Evolutionary conservation across 2,797 vertebrate genomes (phyloP), one percentile per base, ranked within the genome.

Genomic region (Thripadectes ignobilis): DNA sequence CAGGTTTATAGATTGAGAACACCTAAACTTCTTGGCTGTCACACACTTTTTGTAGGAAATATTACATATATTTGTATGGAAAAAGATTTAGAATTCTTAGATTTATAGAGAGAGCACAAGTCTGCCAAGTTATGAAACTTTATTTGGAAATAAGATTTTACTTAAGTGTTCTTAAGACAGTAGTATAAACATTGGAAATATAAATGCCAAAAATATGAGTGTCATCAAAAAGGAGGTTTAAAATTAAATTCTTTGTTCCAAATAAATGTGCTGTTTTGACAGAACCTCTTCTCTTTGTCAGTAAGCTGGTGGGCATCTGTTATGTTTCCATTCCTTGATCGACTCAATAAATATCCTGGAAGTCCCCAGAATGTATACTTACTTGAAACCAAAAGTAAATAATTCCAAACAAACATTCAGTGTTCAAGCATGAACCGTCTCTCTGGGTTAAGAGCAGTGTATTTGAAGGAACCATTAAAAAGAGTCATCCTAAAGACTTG

Each of bases 131-230:
- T 97, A 71, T 86, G 80, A 95, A 97, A 91, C 74, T 97, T 92
- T 95, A 95, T 96, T 97, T 97, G 85, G 93, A 98, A 97, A 97
- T 86, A 95, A 89, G 91, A 49, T 96, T 84, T 82, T 91, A 73
- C 83, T 93, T 92, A 97, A 95, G 21, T 79, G 68, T 85, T 92
- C 77, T 95, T 89, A 88, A 82, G 57, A 82, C 78, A 51, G 38
- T 92, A 54, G 51, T 92, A 49, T 89, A 95, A 95, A 88, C 94
- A 92, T 59, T 94, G 80, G 69, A 96, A 97, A 95, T 46, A 32
- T 77, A 92, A 96, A 97, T 95, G 73, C 72, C 90, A 88, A 95
- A 95, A 62, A 87, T 81, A 89, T 11, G 39, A 79, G 34, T 82
- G 51, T 91, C 20, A 52, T 94, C 91, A 89, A 93, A 97, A 69